These are phyloP conservation scores for Papilio gigon DNA, from an alignment of 2,888 invertebrate species.

Conservation along the genomic window DNA sequence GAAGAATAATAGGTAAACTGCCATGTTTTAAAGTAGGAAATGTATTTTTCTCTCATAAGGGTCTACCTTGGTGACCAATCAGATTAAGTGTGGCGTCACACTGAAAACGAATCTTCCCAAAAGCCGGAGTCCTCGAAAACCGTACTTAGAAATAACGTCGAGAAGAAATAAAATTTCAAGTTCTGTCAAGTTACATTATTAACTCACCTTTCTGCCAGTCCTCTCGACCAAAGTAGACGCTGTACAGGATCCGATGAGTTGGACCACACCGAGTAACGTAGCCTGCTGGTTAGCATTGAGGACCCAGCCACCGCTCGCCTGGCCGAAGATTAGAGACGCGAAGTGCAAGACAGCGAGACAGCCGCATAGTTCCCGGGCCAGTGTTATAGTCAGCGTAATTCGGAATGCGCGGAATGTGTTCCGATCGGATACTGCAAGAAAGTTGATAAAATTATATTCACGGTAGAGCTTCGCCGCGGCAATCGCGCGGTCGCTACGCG, in stretches of 20 bases:
- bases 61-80: no score
- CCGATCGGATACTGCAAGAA: constrained; percentile 63
- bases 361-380: constrained; percentile 75
- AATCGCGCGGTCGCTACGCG: background rate
- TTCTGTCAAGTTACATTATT: background rate
- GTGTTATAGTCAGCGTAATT: constrained; percentile 76
- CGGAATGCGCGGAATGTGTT: constrained; percentile 78
- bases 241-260: constrained; percentile 70
- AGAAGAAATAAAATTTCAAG: background rate
- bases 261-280: constrained; percentile 67
- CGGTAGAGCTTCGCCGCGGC: no score
- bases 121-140: no score
- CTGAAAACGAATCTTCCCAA: no score
- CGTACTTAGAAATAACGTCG: no score
- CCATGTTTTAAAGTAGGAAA: no score
- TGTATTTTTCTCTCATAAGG: no score
- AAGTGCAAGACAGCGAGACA: constrained; percentile 75
- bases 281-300: constrained; percentile 74
- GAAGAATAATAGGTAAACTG: no score
- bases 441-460: background rate
- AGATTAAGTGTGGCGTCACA: no score
- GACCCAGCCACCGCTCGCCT: constrained; percentile 61
- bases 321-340: constrained; percentile 75
- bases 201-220: constrained; percentile 57
- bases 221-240: constrained; percentile 72